Conservation (phyloP, 2,888 invertebrate genomes). For the Cinara cedri region DNA sequence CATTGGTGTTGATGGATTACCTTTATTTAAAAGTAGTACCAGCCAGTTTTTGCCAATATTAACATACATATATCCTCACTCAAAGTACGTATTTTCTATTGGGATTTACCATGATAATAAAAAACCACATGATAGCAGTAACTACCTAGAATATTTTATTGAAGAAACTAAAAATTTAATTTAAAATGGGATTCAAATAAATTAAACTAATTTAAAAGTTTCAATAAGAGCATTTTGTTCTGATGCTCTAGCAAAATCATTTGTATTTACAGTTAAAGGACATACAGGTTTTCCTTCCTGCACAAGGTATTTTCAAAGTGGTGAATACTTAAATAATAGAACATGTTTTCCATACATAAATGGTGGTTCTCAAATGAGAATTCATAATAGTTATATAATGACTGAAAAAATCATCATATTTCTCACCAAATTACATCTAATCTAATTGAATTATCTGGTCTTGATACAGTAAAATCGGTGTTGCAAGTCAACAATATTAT, state of each 20-base stretch:
- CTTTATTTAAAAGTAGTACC: conserved; percentile 53
- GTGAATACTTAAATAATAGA: conserved; percentile 9
- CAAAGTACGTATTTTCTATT: conserved; percentile 55
- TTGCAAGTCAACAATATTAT: conserved; percentile 18
- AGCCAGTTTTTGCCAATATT: conserved; percentile 59
- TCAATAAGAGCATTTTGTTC: conserved; percentile 59
- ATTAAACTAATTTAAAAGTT: conserved; percentile 49
- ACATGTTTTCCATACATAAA: background rate
- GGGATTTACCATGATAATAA: conserved; percentile 58
- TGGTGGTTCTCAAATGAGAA: conserved; percentile 40
- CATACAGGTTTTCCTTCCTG: conserved; percentile 60
- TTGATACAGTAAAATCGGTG: conserved; percentile 61
- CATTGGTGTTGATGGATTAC: conserved; percentile 58
- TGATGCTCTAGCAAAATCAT: conserved; percentile 60
- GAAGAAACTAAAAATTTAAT: conserved; percentile 58
- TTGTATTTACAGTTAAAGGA: conserved; percentile 59
- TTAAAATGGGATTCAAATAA: conserved; percentile 53
- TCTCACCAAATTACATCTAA: background rate
- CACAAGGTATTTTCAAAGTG: conserved; percentile 14
- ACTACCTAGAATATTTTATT: conserved; percentile 59
- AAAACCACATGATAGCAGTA: conserved; percentile 59
- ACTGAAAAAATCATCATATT: conserved; percentile 12
- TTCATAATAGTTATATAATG: conserved; percentile 23
- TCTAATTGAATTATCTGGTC: conserved; percentile 47
- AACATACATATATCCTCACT: conserved; percentile 12